These are phyloP conservation scores for Arvicanthis niloticus DNA, from an alignment of 2,113 vertebrate species.

Conservation along the genomic window DNA sequence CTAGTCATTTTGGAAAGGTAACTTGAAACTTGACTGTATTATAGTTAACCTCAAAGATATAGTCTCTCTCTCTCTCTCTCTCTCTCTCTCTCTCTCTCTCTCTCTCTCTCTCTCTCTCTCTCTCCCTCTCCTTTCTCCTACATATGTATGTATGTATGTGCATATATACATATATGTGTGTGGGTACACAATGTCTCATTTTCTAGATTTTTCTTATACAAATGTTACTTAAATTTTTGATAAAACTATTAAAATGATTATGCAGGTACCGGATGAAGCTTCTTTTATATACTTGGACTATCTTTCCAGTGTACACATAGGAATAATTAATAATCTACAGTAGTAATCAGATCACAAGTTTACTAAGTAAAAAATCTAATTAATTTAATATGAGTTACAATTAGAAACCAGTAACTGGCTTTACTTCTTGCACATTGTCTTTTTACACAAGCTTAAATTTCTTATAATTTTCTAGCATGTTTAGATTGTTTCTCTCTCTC, in stretches of 20 bases:
- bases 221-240: not conserved
- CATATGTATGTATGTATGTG: no score
- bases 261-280: not conserved
- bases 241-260: not conserved
- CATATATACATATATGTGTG: no score
- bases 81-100: no score
- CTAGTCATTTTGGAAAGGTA: not conserved
- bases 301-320: not conserved
- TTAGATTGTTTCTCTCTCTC: not conserved
- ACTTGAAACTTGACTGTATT: not conserved
- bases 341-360: not conserved
- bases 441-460: not conserved
- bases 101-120: no score
- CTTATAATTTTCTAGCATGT: not conserved
- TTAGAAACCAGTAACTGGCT: not conserved
- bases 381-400: not conserved
- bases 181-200: not conserved
- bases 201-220: not conserved
- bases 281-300: not conserved
- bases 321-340: not conserved
- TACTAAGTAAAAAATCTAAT: conserved; percentile 8
- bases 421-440: not conserved
- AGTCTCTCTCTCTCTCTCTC: not conserved
- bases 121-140: no score
- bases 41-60: not conserved